Conservation (phyloP, 2,113 vertebrate genomes). For the Nicator chloris region DNA sequence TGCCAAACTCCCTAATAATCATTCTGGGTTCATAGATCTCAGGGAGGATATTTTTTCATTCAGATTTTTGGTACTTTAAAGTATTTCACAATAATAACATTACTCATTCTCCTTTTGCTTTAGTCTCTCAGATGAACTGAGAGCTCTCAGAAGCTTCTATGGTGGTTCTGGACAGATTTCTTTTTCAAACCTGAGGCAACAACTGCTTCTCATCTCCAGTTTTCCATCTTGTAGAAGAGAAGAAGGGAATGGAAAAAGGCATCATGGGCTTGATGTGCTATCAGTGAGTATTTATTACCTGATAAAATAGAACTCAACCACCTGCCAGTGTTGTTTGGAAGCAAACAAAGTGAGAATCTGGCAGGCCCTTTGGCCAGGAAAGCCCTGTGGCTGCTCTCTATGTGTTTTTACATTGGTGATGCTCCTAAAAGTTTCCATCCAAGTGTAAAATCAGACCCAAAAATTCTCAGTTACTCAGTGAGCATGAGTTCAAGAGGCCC, state of each 20-base stretch:
- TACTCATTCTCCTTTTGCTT: neutral
- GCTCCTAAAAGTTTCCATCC: neutral
- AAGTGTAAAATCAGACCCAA: neutral
- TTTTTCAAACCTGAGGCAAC: neutral
- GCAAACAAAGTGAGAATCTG: neutral
- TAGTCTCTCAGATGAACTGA: neutral
- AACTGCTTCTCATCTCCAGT: neutral
- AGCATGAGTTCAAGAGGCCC: neutral
- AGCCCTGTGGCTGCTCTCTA: neutral
- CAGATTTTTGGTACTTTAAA: neutral
- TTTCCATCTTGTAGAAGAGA: neutral
- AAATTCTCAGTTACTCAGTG: neutral
- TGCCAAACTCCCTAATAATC: neutral
- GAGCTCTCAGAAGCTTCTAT: neutral
- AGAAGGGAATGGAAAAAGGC: neutral
- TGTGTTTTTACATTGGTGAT: neutral
- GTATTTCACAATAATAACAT: neutral
- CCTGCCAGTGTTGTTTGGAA: neutral
- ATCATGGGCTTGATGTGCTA: neutral
- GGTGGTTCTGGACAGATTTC: neutral
- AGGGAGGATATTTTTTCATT: neutral
- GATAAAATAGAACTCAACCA: neutral
- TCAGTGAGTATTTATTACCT: neutral
- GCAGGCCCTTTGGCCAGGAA: neutral
- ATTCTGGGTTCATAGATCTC: neutral